phyloP scores from a whole-genome alignment of 64 coral and sea anemone species.

The Actinia tenebrosa region DNA sequence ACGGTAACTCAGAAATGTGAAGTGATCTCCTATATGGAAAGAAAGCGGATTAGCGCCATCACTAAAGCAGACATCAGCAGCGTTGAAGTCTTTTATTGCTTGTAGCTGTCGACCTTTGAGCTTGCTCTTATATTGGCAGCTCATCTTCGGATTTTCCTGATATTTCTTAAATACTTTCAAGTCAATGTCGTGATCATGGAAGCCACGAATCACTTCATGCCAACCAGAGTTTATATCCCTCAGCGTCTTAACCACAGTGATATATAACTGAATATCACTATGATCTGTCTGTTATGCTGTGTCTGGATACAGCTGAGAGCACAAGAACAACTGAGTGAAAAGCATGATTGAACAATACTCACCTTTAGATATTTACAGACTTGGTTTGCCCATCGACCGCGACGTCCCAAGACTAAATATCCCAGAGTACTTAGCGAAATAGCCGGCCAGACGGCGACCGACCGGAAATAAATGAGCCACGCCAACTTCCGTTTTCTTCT shows the following conservation, averaged over 20 bases:
- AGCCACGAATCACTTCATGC: neutral
- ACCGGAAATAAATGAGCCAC: slow-evolving; percentile 18
- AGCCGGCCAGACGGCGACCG: neutral
- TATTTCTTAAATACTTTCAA: neutral
- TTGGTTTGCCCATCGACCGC: neutral
- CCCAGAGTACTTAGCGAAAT: neutral
- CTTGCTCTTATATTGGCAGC: slow-evolving; percentile 8
- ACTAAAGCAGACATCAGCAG: slow-evolving; percentile 74
- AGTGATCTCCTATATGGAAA: slow-evolving; percentile 86
- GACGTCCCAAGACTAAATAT: neutral
- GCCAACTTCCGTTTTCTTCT: slow-evolving; percentile 2
- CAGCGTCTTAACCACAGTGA: neutral
- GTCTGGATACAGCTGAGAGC: neutral
- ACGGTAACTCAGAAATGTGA: slow-evolving; percentile 77
- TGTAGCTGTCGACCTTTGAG: slow-evolving; percentile 45
- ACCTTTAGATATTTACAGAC: neutral
- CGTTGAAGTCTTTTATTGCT: slow-evolving; percentile 89
- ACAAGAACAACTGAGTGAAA: slow-evolving; percentile 1
- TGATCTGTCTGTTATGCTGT: neutral
- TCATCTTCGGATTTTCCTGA: neutral
- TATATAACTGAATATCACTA: neutral
- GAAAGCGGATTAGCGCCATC: slow-evolving; percentile 88
- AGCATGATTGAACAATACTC: neutral
- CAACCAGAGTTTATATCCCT: neutral
- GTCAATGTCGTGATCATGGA: neutral